phyloP scores from a whole-genome alignment of 2,888 invertebrate genomes.

The Cyclophora punctaria region DNA sequence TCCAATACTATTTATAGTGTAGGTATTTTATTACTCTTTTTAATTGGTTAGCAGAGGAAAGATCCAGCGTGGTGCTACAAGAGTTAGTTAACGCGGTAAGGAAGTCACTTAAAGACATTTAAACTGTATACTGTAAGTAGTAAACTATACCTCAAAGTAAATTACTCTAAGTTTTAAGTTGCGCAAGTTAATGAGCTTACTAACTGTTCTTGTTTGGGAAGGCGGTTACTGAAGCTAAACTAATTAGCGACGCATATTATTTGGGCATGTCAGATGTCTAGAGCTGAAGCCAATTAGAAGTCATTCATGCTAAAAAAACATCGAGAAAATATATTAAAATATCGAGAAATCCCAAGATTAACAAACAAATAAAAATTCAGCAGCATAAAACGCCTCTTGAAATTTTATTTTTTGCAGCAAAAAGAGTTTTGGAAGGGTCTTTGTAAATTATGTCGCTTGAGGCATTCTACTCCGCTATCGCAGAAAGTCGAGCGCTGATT shows the following conservation, averaged over 20 bases:
- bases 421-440: conserved; percentile 6
- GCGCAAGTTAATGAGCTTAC: conserved; percentile 5
- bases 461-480: conserved; percentile 20
- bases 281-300: too few relatives aligned
- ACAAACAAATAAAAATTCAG: too few relatives aligned
- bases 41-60: too few relatives aligned
- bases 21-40: too few relatives aligned
- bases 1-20: too few relatives aligned
- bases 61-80: too few relatives aligned
- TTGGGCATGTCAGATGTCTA: conserved; percentile 4
- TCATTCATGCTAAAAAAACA: too few relatives aligned
- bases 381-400: conserved; percentile 1
- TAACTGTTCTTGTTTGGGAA: conserved; percentile 8
- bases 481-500: conserved; percentile 13
- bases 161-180: background rate
- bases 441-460: conserved; percentile 11
- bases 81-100: too few relatives aligned
- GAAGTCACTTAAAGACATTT: background rate
- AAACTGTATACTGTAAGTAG: background rate
- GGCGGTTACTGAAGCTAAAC: conserved; percentile 5
- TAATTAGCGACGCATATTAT: conserved; percentile 13
- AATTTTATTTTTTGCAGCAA: conserved; percentile 5
- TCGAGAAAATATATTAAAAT: too few relatives aligned
- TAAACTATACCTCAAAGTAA: too few relatives aligned
- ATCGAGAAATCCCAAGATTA: too few relatives aligned